These are phyloP conservation scores for Melinopterus prodromus DNA, from an alignment of 2,888 invertebrate species.

Conservation along the genomic window DNA sequence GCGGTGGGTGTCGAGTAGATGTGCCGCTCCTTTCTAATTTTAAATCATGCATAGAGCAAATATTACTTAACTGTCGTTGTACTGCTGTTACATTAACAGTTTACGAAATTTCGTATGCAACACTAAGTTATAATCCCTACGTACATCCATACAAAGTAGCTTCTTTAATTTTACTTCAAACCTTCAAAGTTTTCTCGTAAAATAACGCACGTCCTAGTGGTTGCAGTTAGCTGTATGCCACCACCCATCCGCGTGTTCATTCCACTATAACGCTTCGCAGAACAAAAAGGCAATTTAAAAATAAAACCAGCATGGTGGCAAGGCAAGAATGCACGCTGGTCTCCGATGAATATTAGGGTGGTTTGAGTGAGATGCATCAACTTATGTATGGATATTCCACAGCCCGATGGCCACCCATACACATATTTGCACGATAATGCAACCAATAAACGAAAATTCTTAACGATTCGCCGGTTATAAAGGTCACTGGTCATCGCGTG, in stretches of 20 bases:
- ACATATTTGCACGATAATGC: background rate
- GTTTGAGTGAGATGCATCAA: background rate
- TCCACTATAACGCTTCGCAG: constrained; percentile 31
- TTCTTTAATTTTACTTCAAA: too few species aligned
- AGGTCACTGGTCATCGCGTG: background rate
- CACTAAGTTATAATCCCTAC: background rate
- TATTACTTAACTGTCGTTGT: background rate
- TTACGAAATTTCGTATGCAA: background rate
- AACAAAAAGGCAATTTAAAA: constrained; percentile 35
- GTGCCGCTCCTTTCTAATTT: constrained; percentile 4
- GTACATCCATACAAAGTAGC: too few species aligned
- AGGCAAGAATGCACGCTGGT: background rate
- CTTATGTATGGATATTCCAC: background rate
- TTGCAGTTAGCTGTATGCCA: too few species aligned
- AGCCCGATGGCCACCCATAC: background rate
- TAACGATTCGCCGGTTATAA: background rate
- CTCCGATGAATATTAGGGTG: constrained; percentile 10
- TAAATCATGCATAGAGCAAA: background rate
- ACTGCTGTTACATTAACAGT: background rate
- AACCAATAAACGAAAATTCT: background rate
- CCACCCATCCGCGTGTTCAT: constrained; percentile 14
- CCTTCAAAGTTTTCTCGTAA: too few species aligned
- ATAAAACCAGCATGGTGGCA: constrained; percentile 10
- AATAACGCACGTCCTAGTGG: too few species aligned
- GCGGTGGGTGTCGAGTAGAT: background rate